Evolutionary conservation across 2,888 invertebrate genomes (phyloP).

Genomic region (Synergus gifuensis): DNA sequence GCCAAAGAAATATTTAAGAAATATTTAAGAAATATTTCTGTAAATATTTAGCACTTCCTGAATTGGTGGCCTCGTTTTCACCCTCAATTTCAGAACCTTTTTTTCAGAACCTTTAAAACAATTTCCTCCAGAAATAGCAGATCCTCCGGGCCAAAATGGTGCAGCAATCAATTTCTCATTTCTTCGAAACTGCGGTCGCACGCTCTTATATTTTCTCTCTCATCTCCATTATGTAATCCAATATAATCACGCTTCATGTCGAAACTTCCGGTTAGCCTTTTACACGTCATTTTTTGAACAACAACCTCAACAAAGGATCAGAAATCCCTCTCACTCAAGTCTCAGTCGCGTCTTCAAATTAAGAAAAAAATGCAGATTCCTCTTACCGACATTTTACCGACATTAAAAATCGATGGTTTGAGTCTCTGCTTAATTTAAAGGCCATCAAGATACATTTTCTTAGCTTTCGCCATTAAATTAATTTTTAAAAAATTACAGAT

Average conservation of each 20-base stretch:
- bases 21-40: not conserved
- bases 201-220: conserved; percentile 31
- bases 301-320: no score
- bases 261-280: conserved; percentile 52
- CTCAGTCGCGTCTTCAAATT: no score
- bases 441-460: no score
- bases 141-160: conserved; percentile 40
- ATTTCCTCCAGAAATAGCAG: conserved; percentile 12
- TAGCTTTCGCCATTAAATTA: no score
- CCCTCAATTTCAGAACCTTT: not conserved
- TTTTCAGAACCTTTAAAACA: conserved; percentile 26
- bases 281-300: conserved; percentile 20
- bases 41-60: not conserved
- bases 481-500: no score
- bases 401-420: no score
- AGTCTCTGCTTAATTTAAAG: no score
- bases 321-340: no score
- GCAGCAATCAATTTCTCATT: conserved; percentile 56
- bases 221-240: conserved; percentile 49
- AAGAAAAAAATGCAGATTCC: no score
- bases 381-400: no score
- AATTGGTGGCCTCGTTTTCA: conserved; percentile 17
- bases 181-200: conserved; percentile 56
- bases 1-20: no score
- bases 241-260: conserved; percentile 52